These are phyloP conservation scores for Salvator merianae DNA, from an alignment of 2,113 vertebrate genomes.

Conservation along the genomic window DNA sequence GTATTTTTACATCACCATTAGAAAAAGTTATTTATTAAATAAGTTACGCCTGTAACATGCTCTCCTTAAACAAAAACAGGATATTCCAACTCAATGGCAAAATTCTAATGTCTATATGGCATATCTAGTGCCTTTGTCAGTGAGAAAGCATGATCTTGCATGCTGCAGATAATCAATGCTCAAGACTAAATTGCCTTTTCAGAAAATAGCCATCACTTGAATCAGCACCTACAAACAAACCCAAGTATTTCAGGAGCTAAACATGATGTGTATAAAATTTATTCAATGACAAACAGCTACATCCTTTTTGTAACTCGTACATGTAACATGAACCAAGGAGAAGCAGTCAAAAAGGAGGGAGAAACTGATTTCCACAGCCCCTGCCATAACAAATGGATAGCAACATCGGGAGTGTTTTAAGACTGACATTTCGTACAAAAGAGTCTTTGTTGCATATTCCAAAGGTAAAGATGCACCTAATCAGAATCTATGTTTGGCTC, in stretches of 20 bases:
- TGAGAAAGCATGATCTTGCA: not conserved
- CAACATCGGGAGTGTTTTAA: constrained; percentile 45
- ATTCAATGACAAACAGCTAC: constrained; percentile 38
- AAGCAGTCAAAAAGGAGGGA: constrained; percentile 41
- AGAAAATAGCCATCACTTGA: constrained; percentile 26
- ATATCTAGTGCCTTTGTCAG: not conserved
- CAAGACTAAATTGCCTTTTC: not conserved
- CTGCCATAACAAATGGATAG: constrained; percentile 33
- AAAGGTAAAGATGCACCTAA: constrained; percentile 53
- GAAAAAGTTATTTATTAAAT: constrained; percentile 46
- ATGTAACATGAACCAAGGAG: constrained; percentile 35
- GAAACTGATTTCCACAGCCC: constrained; percentile 39
- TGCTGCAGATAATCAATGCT: not conserved
- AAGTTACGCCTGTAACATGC: constrained; percentile 40
- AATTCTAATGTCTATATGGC: constrained; percentile 4
- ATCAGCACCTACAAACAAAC: constrained; percentile 58
- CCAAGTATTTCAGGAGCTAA: constrained; percentile 32
- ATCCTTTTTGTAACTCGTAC: constrained; percentile 35
- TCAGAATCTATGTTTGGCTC: constrained; percentile 68
- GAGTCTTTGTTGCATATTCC: constrained; percentile 59
- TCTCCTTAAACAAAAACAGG: constrained; percentile 60
- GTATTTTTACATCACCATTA: constrained; percentile 53
- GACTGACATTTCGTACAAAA: constrained; percentile 38
- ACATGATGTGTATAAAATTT: constrained; percentile 26
- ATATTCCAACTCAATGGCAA: constrained; percentile 55